Conservation (phyloP, 1,140 invertebrate genomes). For the Bombus superbus region DNA sequence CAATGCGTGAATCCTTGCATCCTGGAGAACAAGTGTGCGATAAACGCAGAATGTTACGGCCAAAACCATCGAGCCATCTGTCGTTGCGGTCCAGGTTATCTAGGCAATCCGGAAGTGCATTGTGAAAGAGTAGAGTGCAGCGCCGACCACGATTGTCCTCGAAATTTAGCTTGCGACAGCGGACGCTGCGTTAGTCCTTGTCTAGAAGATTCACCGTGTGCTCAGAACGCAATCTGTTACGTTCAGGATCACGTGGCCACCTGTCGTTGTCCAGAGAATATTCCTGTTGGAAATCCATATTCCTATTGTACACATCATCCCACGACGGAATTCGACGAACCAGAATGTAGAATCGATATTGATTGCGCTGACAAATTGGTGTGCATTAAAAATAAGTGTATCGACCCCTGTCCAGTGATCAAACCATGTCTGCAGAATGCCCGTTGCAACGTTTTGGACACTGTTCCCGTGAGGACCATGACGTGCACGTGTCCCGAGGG, state of each 20-base stretch:
- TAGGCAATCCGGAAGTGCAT: slow-evolving; percentile 90
- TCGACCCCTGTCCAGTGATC: slow-evolving; percentile 90
- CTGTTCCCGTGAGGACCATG: slow-evolving; percentile 91
- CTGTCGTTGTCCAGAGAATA: slow-evolving; percentile 89
- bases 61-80: slow-evolving; percentile 90
- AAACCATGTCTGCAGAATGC: slow-evolving; percentile 88
- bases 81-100: slow-evolving; percentile 87
- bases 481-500: slow-evolving; percentile 93
- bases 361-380: slow-evolving; percentile 92
- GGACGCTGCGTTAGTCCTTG: slow-evolving; percentile 91
- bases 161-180: slow-evolving; percentile 87
- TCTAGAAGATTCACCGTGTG: slow-evolving; percentile 86
- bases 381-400: slow-evolving; percentile 90
- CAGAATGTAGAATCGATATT: slow-evolving; percentile 89
- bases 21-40: slow-evolving; percentile 89
- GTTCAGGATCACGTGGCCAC: slow-evolving; percentile 89
- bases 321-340: slow-evolving; percentile 81
- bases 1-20: slow-evolving; percentile 92
- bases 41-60: slow-evolving; percentile 92
- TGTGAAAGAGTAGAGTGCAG: slow-evolving; percentile 92
- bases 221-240: slow-evolving; percentile 90
- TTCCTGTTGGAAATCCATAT: slow-evolving; percentile 90
- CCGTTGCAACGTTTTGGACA: slow-evolving; percentile 90
- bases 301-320: slow-evolving; percentile 87
- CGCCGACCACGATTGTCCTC: slow-evolving; percentile 89